Evolutionary conservation across 2,888 invertebrate species (phyloP), one percentile per base, ranked within the genome.

Genomic region (Luffia ferchaultella): DNA sequence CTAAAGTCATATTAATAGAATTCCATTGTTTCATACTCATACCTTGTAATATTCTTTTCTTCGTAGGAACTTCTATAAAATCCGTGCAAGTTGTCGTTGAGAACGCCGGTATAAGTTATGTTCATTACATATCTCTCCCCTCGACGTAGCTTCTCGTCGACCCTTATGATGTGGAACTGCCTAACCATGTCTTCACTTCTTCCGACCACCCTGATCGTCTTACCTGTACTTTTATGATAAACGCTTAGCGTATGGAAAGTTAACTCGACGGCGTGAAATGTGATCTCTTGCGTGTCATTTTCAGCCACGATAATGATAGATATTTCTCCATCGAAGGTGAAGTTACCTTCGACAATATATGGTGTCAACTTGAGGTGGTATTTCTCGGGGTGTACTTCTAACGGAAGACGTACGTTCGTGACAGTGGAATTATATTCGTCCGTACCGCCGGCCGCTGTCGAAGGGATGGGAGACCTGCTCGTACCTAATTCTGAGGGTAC

Each of bases 31-130:
- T 30, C 30, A 30, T 7, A 30, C 45, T 9, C 76, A 76, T 70
- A 92, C 93, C 89, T 90, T 59, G 88, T 91, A 51, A 88, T 78
- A 58, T 89, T 90, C 54, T 86, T 86, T 55, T 87, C 86, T 58
- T 85, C 85, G 68, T 95, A 95, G 0, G 92, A 92, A 73, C 93
- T 93, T 59, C 93, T 86, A 65, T 94, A 95, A 71, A 95, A 93
- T 44, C 94, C 95, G 61, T 90, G 89, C 40, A 94, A 76, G 57
- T 89, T 86, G 64, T 93, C 92, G 62, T 90, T 91, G 48, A 95
- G 76, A 53, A 87, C 78, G 1, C 94, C 95, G 2, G 84, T 77
- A 63, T 89, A 96, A 46, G 87, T 86, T 54, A 95, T 88, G 56
- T 86, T 79, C 55, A 96, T 67, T 48, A 86, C 72, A 67, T 93